Evolutionary conservation across 2,797 vertebrate species (phyloP).

Genomic region (Hypotaenidia philippensis): DNA sequence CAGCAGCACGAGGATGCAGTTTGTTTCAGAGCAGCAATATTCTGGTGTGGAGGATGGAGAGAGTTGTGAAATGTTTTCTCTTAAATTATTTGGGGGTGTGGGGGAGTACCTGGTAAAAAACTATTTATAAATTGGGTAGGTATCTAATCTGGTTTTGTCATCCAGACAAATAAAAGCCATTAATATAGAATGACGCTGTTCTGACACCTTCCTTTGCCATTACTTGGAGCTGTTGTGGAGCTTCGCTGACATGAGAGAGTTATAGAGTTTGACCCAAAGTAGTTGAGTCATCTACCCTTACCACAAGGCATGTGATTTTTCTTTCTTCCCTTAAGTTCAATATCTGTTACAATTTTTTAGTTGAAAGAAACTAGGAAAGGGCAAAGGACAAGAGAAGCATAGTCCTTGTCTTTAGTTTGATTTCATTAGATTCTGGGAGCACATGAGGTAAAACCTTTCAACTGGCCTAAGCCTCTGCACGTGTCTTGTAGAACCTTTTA

Average conservation of each 20-base stretch:
- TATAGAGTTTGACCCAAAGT: not conserved
- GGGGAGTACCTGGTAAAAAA: constrained; percentile 19
- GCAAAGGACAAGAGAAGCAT: constrained; percentile 1
- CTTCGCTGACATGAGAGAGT: not conserved
- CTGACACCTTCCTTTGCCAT: not conserved
- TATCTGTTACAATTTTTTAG: not conserved
- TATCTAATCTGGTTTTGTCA: constrained; percentile 59
- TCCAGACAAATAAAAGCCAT: constrained; percentile 42
- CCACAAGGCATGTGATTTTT: not conserved
- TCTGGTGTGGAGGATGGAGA: not conserved
- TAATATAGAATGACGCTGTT: constrained; percentile 43
- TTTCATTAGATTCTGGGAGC: not conserved
- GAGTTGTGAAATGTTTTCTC: not conserved
- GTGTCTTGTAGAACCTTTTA: not conserved
- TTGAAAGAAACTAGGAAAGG: constrained; percentile 4
- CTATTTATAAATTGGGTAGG: constrained; percentile 48
- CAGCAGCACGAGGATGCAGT: not conserved
- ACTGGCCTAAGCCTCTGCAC: not conserved
- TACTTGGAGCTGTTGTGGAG: not conserved
- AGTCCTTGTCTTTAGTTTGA: not conserved
- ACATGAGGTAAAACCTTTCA: not conserved
- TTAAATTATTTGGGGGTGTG: constrained; percentile 12
- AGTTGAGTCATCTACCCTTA: not conserved
- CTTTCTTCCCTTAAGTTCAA: constrained; percentile 10
- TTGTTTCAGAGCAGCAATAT: not conserved